Percentiles rank a stretch among this genome's conserved stretches.
Conservation (phyloP, 1,140 invertebrate species). For the Elymnias hypermnestra region DNA sequence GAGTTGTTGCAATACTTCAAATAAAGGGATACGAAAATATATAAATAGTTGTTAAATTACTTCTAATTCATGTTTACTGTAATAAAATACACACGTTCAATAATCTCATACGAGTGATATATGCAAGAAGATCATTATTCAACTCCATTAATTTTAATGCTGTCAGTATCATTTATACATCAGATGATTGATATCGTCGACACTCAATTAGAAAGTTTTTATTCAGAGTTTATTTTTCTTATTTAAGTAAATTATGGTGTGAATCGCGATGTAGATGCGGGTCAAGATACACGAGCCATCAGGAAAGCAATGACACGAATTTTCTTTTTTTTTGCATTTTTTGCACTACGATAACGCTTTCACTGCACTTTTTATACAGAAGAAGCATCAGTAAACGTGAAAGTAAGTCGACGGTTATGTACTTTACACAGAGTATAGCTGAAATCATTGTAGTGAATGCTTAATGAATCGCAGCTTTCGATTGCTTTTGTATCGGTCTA, state of each 20-base stretch:
- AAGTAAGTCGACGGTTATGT: slow-evolving; percentile 61
- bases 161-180: not conserved
- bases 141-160: too few relatives aligned
- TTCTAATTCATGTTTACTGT: too few relatives aligned
- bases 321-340: slow-evolving; percentile 62
- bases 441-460: slow-evolving; percentile 52
- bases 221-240: not conserved
- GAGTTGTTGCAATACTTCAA: too few relatives aligned
- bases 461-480: slow-evolving; percentile 50
- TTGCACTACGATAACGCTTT: slow-evolving; percentile 67
- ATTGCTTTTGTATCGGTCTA: slow-evolving; percentile 40
- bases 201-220: slow-evolving; percentile 4
- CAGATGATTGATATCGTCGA: not conserved
- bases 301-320: slow-evolving; percentile 65
- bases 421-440: slow-evolving; percentile 37
- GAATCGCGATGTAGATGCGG: slow-evolving; percentile 30
- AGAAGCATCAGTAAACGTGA: slow-evolving; percentile 63
- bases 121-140: too few relatives aligned
- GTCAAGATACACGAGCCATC: slow-evolving; percentile 47
- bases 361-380: slow-evolving; percentile 62
- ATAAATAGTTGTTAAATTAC: too few relatives aligned
- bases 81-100: too few relatives aligned
- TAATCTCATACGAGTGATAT: too few relatives aligned
- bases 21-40: too few relatives aligned
- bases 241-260: slow-evolving; percentile 16